Conservation (phyloP, 2,888 invertebrate species). For the Neelides folsomi region DNA sequence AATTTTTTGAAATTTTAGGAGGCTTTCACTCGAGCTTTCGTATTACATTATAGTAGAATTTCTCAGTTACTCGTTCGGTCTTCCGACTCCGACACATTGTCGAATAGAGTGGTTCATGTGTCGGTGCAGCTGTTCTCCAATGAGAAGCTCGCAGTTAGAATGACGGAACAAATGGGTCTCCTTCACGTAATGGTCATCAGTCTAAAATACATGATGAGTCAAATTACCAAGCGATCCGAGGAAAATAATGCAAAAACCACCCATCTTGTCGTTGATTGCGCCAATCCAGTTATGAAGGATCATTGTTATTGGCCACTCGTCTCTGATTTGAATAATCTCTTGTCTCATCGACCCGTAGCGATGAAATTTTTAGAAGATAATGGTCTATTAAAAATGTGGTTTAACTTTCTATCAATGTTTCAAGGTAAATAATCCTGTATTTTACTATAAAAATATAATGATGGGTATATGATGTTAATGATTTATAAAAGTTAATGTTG, state of each 20-base stretch:
- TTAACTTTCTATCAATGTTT: constrained; percentile 81
- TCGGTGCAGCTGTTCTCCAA: constrained; percentile 92
- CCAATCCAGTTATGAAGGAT: constrained; percentile 82
- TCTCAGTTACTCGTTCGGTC: constrained; percentile 78
- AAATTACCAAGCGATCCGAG: constrained; percentile 73
- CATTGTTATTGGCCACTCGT: constrained; percentile 98
- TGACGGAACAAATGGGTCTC: constrained; percentile 78
- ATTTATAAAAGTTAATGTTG: no score
- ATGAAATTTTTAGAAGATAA: constrained; percentile 76
- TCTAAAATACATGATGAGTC: constrained; percentile 82
- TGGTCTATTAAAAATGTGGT: constrained; percentile 87
- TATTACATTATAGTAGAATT: constrained; percentile 89
- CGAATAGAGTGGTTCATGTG: constrained; percentile 93
- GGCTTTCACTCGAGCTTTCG: constrained; percentile 83
- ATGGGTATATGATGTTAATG: no score
- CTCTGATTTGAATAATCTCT: constrained; percentile 88
- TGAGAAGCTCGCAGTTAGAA: constrained; percentile 73
- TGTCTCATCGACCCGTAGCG: constrained; percentile 84
- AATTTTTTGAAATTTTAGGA: constrained; percentile 46
- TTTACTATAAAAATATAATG: no score
- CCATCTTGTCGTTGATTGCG: constrained; percentile 86
- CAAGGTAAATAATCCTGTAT: constrained; percentile 53
- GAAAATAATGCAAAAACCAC: constrained; percentile 45
- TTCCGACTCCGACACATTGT: constrained; percentile 74
- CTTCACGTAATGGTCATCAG: constrained; percentile 86